A percentile compares a stretch with the other conserved stretches of the same genome.
These are phyloP conservation scores for Sebastes steindachneri DNA, from an alignment of 2,797 vertebrate species.

Conservation along the genomic window DNA sequence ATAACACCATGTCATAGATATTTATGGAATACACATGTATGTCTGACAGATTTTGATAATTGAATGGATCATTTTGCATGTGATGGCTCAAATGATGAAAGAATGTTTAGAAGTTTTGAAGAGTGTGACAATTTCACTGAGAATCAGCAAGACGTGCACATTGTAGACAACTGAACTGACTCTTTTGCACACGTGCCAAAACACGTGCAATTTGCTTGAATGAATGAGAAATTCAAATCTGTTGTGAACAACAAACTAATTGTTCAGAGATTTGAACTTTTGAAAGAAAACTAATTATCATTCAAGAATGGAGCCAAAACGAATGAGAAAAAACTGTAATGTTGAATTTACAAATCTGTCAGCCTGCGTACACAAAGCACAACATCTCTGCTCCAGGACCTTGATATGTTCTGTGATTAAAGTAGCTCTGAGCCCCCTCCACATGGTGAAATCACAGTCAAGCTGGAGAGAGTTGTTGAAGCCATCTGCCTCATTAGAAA, in stretches of 20 bases:
- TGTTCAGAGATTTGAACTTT: too few relatives aligned
- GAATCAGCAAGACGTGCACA: too few relatives aligned
- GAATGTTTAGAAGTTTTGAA: not conserved
- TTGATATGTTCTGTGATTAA: constrained; percentile 41
- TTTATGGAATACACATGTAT: too few relatives aligned
- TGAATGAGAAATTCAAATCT: too few relatives aligned
- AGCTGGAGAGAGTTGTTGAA: constrained; percentile 32
- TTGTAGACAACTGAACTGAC: too few relatives aligned
- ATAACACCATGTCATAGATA: too few relatives aligned
- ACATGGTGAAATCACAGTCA: constrained; percentile 41
- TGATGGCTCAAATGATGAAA: not conserved
- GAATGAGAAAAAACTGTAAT: not conserved
- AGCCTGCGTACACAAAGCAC: not conserved
- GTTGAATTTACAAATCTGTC: constrained; percentile 23
- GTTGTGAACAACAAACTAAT: not conserved
- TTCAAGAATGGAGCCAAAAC: too few relatives aligned
- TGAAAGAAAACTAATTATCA: too few relatives aligned
- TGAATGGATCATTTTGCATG: not conserved
- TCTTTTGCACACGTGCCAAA: too few relatives aligned
- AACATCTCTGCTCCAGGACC: constrained; percentile 20
- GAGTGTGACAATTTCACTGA: too few relatives aligned
- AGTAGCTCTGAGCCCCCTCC: constrained; percentile 33
- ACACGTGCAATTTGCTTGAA: too few relatives aligned
- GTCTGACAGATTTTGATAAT: not conserved
- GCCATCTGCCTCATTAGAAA: constrained; percentile 65